Base-by-base conservation (phyloP, 2,113 vertebrate genomes). In the Thalassarche chlororhynchos region DNA sequence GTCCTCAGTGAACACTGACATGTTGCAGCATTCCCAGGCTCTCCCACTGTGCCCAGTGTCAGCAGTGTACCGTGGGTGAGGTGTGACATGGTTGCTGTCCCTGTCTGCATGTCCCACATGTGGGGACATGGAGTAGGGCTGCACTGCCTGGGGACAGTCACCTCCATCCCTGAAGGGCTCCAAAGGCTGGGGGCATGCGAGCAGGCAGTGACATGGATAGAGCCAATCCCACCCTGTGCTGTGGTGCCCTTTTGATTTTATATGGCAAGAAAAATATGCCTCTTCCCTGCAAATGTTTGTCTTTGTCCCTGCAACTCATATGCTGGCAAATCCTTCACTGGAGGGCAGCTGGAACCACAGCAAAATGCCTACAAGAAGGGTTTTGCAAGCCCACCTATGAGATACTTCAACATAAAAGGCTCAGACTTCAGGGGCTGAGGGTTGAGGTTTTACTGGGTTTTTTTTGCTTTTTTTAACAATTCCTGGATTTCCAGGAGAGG, bases 151-250 rank as follows among this genome's bases (percentile, higher is more conserved):
- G 24, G 54, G 32, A 55, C 0, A 0, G 21, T 21, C 32, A 24
- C 36, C 29, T 71, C 51, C 17, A 9, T 12, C 61, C 61, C 12
- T 13, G 61, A 46, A 28, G 57, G 3, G 6, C 44, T 42, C 11
- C 44, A 17, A 38, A 13, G 38, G n/a, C 21, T 32, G 66, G 44
- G 26, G 23, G 4, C 24, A 1, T 0, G 4, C 0, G 4, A 46
- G 54, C 44, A 32, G 54, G 42, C 34, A 42, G 20, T 13, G 64
- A 20, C 5, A 15, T 3, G 4, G 38, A 49, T 4, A 66, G 17
- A 66, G 17, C 15, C 32, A 14, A 9, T 20, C 42, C 47, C 54
- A 66, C 49, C 9, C 34, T 12, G 19, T 14, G 31, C 46, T 75
- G 24, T 12, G 42, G 23, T 57, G 49, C 31, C 42, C 8, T n/a